Conservation (phyloP, 2,113 vertebrate species). For the Proteles cristata region DNA sequence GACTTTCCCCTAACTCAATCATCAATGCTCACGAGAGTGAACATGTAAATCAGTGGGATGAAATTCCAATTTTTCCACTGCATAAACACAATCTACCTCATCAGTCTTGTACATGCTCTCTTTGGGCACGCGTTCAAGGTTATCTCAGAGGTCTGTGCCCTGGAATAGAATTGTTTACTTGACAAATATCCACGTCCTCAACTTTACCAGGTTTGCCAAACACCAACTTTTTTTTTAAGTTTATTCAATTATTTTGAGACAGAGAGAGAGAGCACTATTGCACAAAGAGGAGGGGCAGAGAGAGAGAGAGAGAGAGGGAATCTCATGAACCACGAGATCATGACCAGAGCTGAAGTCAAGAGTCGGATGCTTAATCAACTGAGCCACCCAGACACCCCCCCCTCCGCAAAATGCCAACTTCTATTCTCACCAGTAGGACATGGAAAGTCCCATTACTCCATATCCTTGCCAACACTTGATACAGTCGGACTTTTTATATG, state of each 20-base stretch:
- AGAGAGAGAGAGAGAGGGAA: no score
- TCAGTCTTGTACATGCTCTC: background rate
- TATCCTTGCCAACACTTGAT: background rate
- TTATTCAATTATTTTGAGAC: no score
- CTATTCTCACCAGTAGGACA: background rate
- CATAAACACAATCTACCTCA: background rate
- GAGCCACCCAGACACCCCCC: no score
- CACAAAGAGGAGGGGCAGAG: no score
- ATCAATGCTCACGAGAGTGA: background rate
- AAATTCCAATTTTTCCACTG: background rate
- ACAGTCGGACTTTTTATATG: background rate
- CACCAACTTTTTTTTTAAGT: background rate
- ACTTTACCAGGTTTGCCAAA: background rate
- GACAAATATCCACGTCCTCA: background rate
- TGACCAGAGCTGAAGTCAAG: no score
- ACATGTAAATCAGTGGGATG: background rate
- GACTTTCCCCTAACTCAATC: background rate
- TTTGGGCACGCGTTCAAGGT: background rate
- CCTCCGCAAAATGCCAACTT: no score
- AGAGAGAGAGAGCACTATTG: no score
- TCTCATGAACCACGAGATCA: no score
- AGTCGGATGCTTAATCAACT: no score
- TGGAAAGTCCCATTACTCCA: background rate
- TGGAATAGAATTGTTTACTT: background rate
- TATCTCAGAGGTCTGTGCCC: background rate